Evolutionary conservation across 2,888 invertebrate genomes (phyloP).

Genomic region (Dastarcus helophoroides): DNA sequence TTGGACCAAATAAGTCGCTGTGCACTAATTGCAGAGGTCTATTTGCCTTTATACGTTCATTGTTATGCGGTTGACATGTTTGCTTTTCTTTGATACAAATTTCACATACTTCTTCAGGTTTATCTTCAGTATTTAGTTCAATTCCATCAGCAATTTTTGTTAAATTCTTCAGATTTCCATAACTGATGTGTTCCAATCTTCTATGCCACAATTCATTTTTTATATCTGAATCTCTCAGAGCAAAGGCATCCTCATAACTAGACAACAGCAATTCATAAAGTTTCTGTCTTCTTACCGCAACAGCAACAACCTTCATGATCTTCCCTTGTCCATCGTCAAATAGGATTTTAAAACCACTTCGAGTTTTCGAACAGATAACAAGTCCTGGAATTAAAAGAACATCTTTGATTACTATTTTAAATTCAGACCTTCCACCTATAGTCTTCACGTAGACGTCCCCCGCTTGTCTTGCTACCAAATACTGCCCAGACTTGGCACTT

Average conservation of each 20-base stretch:
- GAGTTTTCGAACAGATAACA: constrained; percentile 21
- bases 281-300: constrained; percentile 2
- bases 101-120: constrained; percentile 23
- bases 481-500: constrained; percentile 22
- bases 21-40: constrained; percentile 24
- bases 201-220: constrained; percentile 15
- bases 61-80: constrained; percentile 17
- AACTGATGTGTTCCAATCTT: constrained; percentile 14
- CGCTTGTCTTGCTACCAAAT: constrained; percentile 22
- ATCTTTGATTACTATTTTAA: constrained; percentile 5
- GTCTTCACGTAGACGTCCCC: constrained; percentile 11
- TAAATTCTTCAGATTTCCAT: constrained; percentile 9
- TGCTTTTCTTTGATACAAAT: constrained; percentile 24
- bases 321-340: constrained; percentile 20
- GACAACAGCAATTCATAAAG: constrained; percentile 3
- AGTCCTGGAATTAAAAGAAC: constrained; percentile 13
- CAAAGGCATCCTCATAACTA: no score
- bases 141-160: constrained; percentile 11
- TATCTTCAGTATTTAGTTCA: constrained; percentile 4
- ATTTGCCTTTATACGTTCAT: constrained; percentile 18
- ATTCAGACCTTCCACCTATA: not conserved
- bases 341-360: constrained; percentile 18
- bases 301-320: constrained; percentile 5
- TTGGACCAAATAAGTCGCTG: constrained; percentile 23
- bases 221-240: not conserved